Evolutionary conservation across 2,888 invertebrate species (phyloP).

Genomic region (Flabesymbios commensalis): DNA sequence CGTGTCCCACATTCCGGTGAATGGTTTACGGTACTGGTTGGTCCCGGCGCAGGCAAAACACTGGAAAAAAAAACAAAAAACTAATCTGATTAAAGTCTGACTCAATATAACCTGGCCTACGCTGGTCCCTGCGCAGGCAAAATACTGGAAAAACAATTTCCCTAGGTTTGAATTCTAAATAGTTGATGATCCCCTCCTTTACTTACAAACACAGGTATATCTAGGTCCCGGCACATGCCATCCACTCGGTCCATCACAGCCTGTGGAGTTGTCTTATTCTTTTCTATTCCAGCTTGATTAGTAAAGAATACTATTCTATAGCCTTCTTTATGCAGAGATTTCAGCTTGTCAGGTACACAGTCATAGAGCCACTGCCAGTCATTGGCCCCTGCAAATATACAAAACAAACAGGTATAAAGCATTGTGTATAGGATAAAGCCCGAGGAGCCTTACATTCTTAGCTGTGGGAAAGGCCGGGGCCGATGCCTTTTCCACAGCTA

Average conservation of each 20-base stretch:
- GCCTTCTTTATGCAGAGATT: conserved; percentile 45
- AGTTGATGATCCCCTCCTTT: conserved; percentile 35
- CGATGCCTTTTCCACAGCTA: too few relatives aligned
- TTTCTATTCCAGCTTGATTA: conserved; percentile 61
- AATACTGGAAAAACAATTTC: conserved; percentile 3
- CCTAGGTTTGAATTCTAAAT: conserved; percentile 39
- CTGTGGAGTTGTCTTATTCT: conserved; percentile 67
- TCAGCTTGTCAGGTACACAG: conserved; percentile 49
- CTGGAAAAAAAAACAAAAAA: not conserved
- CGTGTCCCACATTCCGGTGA: conserved; percentile 53
- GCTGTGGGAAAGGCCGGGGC: too few relatives aligned
- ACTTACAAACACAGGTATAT: conserved; percentile 77
- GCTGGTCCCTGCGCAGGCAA: conserved; percentile 42
- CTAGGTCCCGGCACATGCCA: conserved; percentile 72
- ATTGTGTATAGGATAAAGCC: too few relatives aligned
- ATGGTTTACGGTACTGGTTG: conserved; percentile 56
- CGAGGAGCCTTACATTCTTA: too few relatives aligned
- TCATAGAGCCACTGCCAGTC: conserved; percentile 58
- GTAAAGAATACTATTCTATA: conserved; percentile 57
- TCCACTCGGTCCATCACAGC: conserved; percentile 85
- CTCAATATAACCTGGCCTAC: conserved; percentile 51
- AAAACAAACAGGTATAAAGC: not conserved
- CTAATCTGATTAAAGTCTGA: conserved; percentile 51
- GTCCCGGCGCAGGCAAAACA: conserved; percentile 35
- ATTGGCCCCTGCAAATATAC: conserved; percentile 39